Evolutionary conservation across 2,797 vertebrate species (phyloP).

Genomic region (Yasuhikotakia modesta): DNA sequence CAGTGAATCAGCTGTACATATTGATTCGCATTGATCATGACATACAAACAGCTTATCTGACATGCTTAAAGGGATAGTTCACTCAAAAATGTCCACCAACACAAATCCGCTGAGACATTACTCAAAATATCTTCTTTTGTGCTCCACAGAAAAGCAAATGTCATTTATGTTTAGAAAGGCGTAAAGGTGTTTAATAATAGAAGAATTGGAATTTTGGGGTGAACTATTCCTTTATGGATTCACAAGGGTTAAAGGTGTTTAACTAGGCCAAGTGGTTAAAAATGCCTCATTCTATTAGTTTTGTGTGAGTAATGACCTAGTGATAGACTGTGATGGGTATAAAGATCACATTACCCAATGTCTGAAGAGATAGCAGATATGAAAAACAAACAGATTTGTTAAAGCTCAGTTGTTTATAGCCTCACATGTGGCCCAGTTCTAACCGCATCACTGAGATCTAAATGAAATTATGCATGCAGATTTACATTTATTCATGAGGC

Average conservation of each 20-base stretch:
- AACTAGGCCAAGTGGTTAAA: slow-evolving; percentile 51
- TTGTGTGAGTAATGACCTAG: slow-evolving; percentile 41
- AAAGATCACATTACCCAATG: slow-evolving; percentile 62
- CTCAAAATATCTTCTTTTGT: too few relatives aligned
- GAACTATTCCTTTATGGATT: background rate
- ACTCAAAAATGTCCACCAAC: too few relatives aligned
- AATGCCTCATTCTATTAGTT: slow-evolving; percentile 58
- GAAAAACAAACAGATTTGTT: slow-evolving; percentile 19
- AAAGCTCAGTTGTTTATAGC: slow-evolving; percentile 3
- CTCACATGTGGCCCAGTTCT: background rate
- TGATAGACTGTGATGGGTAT: slow-evolving; percentile 37
- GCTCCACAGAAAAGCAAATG: too few relatives aligned
- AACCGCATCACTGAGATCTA: background rate
- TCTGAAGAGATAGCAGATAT: slow-evolving; percentile 4
- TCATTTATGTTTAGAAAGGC: too few relatives aligned
- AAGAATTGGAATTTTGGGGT: too few relatives aligned
- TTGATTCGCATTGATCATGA: background rate
- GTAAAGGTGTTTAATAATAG: background rate
- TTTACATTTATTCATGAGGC: slow-evolving; percentile 22
- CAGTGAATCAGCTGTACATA: background rate
- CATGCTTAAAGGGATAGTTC: too few relatives aligned
- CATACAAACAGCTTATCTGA: too few relatives aligned
- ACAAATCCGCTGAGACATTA: too few relatives aligned
- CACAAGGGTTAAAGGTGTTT: slow-evolving; percentile 40
- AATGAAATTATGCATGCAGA: slow-evolving; percentile 13